These are phyloP conservation scores for Nomada fabriciana DNA, from an alignment of 2,888 invertebrate species.

Conservation along the genomic window DNA sequence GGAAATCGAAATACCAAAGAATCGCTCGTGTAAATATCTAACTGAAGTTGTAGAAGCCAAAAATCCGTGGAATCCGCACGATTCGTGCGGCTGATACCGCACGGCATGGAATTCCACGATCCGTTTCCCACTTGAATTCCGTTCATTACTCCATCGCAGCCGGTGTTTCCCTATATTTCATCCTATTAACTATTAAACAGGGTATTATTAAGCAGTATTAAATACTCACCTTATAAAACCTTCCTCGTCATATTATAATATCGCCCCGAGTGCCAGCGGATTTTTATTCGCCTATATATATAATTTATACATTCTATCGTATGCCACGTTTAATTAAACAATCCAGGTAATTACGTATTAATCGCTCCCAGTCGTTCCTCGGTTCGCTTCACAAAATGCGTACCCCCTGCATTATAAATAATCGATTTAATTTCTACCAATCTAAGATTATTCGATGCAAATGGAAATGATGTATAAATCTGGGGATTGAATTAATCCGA, in stretches of 20 bases:
- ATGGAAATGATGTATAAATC: too few species aligned
- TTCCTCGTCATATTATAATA: neutral
- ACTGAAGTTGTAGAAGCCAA: conserved; percentile 32
- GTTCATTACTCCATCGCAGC: conserved; percentile 36
- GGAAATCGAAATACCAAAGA: conserved; percentile 33
- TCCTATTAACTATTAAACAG: conserved; percentile 34
- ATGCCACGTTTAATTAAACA: neutral
- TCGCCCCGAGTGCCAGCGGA: neutral
- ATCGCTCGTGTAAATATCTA: conserved; percentile 46
- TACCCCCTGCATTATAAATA: neutral
- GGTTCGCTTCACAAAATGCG: neutral
- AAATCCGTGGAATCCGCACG: conserved; percentile 37
- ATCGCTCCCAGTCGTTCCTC: neutral
- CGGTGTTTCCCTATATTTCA: conserved; percentile 43
- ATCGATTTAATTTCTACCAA: too few species aligned
- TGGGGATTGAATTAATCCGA: too few species aligned
- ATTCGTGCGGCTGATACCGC: conserved; percentile 34
- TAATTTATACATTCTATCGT: neutral
- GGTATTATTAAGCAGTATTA: conserved; percentile 34
- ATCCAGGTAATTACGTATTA: neutral
- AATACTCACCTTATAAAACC: conserved; percentile 20
- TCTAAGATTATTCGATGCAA: too few species aligned
- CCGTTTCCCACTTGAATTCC: conserved; percentile 43
- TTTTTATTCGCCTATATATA: too few species aligned
- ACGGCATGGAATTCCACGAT: conserved; percentile 36